A percentile compares a stretch with the other conserved stretches of the same genome.
Conservation (phyloP, 2,797 vertebrate species). For the Gymnoscopelus braueri region DNA sequence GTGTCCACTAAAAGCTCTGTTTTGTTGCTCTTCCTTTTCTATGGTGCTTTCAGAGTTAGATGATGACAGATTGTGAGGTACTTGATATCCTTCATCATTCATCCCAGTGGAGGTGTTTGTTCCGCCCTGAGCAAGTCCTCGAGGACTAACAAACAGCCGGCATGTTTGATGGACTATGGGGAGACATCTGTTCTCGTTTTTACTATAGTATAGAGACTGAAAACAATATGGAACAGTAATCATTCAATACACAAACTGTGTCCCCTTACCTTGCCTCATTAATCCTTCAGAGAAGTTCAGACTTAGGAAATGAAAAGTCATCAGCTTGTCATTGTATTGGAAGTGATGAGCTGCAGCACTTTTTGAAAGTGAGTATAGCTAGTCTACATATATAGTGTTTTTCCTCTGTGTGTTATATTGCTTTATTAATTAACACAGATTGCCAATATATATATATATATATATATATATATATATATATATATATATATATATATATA, state of each 20-base stretch:
- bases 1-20: slow-evolving; percentile 77
- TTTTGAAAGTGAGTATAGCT: slow-evolving; percentile 1
- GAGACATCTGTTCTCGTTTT: slow-evolving; percentile 76
- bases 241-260: slow-evolving; percentile 61
- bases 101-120: slow-evolving; percentile 80
- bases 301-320: slow-evolving; percentile 1
- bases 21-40: slow-evolving; percentile 69
- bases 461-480: no score
- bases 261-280: slow-evolving; percentile 57
- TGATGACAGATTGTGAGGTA: slow-evolving; percentile 83
- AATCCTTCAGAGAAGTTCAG: slow-evolving; percentile 46
- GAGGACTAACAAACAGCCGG: slow-evolving; percentile 78
- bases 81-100: slow-evolving; percentile 83
- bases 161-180: slow-evolving; percentile 75
- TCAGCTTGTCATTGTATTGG: slow-evolving; percentile 47
- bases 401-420: slow-evolving; percentile 36
- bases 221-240: slow-evolving; percentile 66
- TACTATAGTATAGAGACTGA: slow-evolving; percentile 53
- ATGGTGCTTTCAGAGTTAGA: slow-evolving; percentile 76
- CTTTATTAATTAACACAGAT: slow-evolving; percentile 42
- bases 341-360: slow-evolving; percentile 14
- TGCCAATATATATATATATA: no score
- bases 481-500: no score
- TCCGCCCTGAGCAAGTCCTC: slow-evolving; percentile 74
- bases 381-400: slow-evolving; percentile 30